Evolutionary conservation across 2,888 invertebrate genomes (phyloP).

Genomic region (Mimachlamys varia): DNA sequence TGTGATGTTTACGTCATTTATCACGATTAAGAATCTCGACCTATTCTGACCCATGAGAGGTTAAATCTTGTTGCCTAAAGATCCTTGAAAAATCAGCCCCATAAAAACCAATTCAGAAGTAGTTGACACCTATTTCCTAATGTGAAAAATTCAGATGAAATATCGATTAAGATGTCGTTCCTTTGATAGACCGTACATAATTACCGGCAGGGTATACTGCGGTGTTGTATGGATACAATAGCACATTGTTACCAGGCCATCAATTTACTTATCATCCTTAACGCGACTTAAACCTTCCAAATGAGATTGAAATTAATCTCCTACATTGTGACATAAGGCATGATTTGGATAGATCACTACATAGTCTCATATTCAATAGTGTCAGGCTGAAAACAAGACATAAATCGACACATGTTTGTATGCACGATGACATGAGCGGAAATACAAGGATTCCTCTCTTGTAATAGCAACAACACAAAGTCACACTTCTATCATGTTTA

Average conservation of each 20-base stretch:
- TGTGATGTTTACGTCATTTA: not conserved
- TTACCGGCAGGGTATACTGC: not conserved
- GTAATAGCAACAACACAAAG: too few species aligned
- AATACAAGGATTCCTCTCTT: not conserved
- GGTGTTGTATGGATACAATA: not conserved
- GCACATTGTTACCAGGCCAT: not conserved
- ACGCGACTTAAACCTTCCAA: slow-evolving; percentile 8
- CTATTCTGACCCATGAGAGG: not conserved
- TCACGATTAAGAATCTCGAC: not conserved
- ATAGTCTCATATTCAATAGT: not conserved
- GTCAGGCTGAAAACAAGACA: not conserved
- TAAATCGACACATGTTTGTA: too few species aligned
- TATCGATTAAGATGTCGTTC: not conserved
- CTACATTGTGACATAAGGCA: not conserved
- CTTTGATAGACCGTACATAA: not conserved
- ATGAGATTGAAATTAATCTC: not conserved
- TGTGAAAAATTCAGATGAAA: slow-evolving; percentile 10
- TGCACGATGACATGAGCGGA: too few species aligned
- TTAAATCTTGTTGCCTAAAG: not conserved
- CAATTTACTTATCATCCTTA: slow-evolving; percentile 22
- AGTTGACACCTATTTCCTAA: not conserved
- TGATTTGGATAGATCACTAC: not conserved
- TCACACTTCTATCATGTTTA: too few species aligned
- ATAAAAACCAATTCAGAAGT: not conserved
- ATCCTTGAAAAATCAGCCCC: slow-evolving; percentile 8